These are phyloP conservation scores for Eriocheir sinensis DNA, from an alignment of 1,140 invertebrate genomes.

Conservation along the genomic window DNA sequence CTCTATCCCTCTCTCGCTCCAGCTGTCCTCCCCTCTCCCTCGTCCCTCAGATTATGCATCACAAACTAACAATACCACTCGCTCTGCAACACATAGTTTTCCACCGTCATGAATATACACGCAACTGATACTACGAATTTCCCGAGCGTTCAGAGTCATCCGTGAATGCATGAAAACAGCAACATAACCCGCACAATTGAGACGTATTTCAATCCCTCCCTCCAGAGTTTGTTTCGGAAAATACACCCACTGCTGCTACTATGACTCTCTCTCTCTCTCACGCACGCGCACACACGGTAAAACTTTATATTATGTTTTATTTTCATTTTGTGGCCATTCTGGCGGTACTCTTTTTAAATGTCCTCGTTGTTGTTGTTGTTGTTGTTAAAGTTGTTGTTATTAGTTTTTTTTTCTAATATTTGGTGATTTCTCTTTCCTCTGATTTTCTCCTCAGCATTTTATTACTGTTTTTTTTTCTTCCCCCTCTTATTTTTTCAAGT, in stretches of 20 bases:
- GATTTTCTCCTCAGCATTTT: too few species aligned
- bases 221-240: background rate
- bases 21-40: background rate
- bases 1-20: background rate
- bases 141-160: background rate
- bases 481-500: too few species aligned
- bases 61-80: slow-evolving; percentile 5
- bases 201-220: background rate
- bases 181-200: background rate
- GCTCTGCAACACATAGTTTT: background rate
- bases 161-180: background rate
- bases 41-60: background rate
- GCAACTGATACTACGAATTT: background rate
- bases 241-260: too few species aligned
- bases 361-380: background rate
- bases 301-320: background rate
- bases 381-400: too few species aligned
- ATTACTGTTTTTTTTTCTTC: too few species aligned
- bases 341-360: background rate
- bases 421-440: too few species aligned
- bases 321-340: background rate
- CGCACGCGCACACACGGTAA: too few species aligned
- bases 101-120: background rate
- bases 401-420: too few species aligned
- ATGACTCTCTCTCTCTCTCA: too few species aligned